phyloP scores from a whole-genome alignment of 2,113 vertebrate species.

The Ramphastos sulfuratus region DNA sequence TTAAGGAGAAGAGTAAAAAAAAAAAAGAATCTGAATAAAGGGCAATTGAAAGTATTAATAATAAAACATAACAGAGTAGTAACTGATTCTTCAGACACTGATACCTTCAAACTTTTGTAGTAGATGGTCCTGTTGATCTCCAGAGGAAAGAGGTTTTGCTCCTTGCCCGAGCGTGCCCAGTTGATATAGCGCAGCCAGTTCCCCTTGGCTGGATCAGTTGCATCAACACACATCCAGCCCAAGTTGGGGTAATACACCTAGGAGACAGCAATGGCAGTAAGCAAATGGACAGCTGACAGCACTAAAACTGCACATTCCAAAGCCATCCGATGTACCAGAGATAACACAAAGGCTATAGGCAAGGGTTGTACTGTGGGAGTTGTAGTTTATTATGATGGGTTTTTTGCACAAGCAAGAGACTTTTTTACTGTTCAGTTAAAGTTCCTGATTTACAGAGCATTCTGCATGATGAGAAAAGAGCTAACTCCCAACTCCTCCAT shows the following conservation, averaged over 20 bases:
- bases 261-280: not conserved
- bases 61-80: not conserved
- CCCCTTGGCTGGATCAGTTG: slow-evolving; percentile 90
- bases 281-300: not conserved
- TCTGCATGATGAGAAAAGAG: not conserved
- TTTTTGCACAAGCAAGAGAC: not conserved
- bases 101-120: slow-evolving; percentile 93
- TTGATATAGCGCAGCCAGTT: slow-evolving; percentile 95
- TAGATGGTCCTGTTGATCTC: slow-evolving; percentile 95
- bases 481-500: not conserved
- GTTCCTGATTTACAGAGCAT: not conserved
- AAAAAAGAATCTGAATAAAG: not conserved
- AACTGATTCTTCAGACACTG: not conserved
- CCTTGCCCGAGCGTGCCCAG: slow-evolving; percentile 88
- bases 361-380: not conserved
- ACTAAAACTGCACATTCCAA: accelerated
- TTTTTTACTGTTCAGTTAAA: not conserved
- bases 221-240: slow-evolving; percentile 96
- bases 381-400: accelerated
- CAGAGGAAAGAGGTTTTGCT: slow-evolving; percentile 92
- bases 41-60: not conserved
- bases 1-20: not conserved
- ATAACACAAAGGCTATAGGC: accelerated
- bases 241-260: slow-evolving; percentile 91
- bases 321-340: accelerated